A percentile compares a stretch with the other conserved stretches of the same genome.
These are phyloP conservation scores for Monochamus alternatus DNA, from an alignment of 2,888 invertebrate genomes.

Conservation along the genomic window DNA sequence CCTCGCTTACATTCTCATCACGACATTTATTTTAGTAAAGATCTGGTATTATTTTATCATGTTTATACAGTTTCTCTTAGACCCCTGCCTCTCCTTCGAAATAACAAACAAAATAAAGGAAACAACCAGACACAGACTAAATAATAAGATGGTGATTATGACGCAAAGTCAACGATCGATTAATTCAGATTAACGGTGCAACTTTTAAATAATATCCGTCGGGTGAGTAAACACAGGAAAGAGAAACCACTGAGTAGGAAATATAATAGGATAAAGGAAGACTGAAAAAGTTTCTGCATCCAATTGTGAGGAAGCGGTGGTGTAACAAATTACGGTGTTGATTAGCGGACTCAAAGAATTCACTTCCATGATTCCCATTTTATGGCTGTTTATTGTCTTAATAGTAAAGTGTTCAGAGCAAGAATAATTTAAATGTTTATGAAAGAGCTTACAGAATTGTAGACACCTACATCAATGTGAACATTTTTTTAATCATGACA, in stretches of 20 bases:
- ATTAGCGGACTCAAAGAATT: neutral
- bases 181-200: neutral
- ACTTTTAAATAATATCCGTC: constrained; percentile 3
- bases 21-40: no score
- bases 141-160: neutral
- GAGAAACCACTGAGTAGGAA: neutral
- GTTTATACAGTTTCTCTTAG: neutral
- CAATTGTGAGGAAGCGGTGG: neutral
- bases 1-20: no score
- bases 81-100: neutral
- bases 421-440: no score
- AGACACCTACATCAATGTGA: no score
- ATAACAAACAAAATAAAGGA: neutral
- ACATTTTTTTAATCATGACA: no score
- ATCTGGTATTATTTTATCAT: neutral
- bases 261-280: neutral
- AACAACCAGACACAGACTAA: neutral
- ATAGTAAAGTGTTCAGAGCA: no score
- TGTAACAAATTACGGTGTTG: neutral
- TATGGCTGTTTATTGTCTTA: no score
- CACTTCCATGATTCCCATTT: neutral
- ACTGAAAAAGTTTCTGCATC: neutral
- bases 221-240: constrained; percentile 12
- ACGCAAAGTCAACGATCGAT: constrained; percentile 7
- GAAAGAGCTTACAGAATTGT: no score